A percentile compares a stretch with the other conserved stretches of the same genome.
Conservation (phyloP, 2,888 invertebrate genomes). For the Drosophila pegasa region DNA sequence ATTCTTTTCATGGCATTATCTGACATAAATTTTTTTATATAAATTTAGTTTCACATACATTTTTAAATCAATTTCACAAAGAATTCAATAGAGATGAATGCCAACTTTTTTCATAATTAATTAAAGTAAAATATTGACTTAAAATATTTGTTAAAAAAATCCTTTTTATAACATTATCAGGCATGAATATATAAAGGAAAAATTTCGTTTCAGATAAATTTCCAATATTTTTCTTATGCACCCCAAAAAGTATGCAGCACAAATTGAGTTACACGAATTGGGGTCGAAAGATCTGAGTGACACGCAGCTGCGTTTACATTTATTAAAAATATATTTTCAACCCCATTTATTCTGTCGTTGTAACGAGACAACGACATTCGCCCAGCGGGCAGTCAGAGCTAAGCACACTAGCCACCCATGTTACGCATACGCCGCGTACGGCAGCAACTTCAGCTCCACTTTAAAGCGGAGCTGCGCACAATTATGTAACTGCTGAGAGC, state of each 20-base stretch:
- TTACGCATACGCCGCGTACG: conserved; percentile 65
- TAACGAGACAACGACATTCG: conserved; percentile 35
- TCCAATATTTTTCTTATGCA: not conserved
- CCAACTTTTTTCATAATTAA: too few species aligned
- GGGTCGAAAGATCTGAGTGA: conserved; percentile 6
- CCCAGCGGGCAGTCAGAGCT: conserved; percentile 42
- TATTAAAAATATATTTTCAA: conserved; percentile 26
- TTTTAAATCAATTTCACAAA: too few species aligned
- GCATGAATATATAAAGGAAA: not conserved
- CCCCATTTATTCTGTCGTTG: conserved; percentile 20
- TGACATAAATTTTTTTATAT: too few species aligned
- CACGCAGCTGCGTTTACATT: conserved; percentile 16
- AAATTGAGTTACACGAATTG: not conserved
- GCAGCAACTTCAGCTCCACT: conserved; percentile 30
- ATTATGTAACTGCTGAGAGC: conserved; percentile 60
- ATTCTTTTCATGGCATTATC: too few species aligned
- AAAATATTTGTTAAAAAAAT: not conserved
- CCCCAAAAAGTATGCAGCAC: conserved; percentile 9
- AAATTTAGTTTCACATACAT: too few species aligned
- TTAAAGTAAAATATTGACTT: not conserved
- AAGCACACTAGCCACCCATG: conserved; percentile 64
- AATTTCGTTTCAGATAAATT: not conserved
- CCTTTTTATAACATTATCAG: not conserved
- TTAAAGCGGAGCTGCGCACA: conserved; percentile 58
- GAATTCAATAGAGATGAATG: too few species aligned